Percentiles rank a stretch among this genome's conserved stretches.
Conservation (phyloP, 2,888 invertebrate species). For the Hyalella azteca region DNA sequence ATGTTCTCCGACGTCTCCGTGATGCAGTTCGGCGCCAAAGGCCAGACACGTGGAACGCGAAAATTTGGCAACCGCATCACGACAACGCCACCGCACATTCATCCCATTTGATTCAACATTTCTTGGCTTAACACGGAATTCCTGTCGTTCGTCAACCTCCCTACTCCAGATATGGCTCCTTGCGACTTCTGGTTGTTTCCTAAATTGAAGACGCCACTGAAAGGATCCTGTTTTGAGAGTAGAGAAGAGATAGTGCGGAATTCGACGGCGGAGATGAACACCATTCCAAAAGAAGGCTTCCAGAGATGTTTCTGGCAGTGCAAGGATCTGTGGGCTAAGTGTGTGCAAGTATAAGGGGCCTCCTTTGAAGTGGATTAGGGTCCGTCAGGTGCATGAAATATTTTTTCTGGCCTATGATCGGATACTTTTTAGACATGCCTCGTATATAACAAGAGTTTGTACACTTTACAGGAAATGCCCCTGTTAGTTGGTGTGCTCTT, state of each 20-base stretch:
- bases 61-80: slow-evolving; percentile 48
- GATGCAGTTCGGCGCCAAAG: slow-evolving; percentile 50
- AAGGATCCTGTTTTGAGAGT: too few species aligned
- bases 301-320: neutral
- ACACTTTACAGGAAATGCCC: too few species aligned
- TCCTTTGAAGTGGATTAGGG: neutral
- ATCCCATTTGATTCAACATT: slow-evolving; percentile 38
- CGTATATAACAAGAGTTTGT: too few species aligned
- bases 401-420: too few species aligned
- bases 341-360: neutral
- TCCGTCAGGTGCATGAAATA: too few species aligned
- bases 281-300: neutral
- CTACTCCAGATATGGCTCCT: too few species aligned
- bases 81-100: slow-evolving; percentile 44
- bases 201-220: too few species aligned
- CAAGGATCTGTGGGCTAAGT: neutral
- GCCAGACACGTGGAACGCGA: slow-evolving; percentile 41
- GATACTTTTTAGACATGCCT: too few species aligned
- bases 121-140: slow-evolving; percentile 39
- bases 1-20: slow-evolving; percentile 48
- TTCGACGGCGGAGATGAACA: neutral
- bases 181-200: too few species aligned
- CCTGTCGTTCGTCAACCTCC: slow-evolving; percentile 5
- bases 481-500: too few species aligned
- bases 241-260: neutral